Percentiles rank a stretch among this genome's conserved stretches.
Evolutionary conservation across 2,797 vertebrate species (phyloP).

Genomic region (Chromobotia macracanthus): DNA sequence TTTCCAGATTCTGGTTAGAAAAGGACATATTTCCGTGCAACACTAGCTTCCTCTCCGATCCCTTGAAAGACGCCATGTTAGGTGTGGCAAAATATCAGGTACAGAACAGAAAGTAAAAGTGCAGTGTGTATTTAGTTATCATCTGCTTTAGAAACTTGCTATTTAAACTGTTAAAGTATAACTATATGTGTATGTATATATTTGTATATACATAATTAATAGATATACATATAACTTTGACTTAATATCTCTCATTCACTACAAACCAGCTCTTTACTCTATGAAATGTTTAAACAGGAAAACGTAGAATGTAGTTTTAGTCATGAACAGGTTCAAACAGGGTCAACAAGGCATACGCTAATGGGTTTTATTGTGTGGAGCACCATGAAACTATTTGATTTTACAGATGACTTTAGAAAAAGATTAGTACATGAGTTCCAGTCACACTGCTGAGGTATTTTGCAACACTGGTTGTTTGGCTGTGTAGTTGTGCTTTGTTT

Average conservation of each 20-base stretch:
- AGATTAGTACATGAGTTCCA: neutral
- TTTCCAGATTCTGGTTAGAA: neutral
- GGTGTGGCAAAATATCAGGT: conserved; percentile 34
- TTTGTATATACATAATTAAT: no score
- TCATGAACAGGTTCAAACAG: neutral
- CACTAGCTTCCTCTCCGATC: neutral
- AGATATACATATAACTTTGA: no score
- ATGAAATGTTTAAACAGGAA: neutral
- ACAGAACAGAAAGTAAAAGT: conserved; percentile 41
- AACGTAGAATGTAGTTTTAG: neutral
- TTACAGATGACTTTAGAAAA: neutral
- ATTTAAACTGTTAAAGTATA: no score
- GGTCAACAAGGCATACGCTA: neutral
- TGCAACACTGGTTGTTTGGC: conserved; percentile 14
- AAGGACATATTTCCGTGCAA: conserved; percentile 20
- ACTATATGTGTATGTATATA: no score
- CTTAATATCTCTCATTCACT: neutral
- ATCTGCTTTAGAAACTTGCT: no score
- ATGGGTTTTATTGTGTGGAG: neutral
- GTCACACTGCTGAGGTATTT: neutral
- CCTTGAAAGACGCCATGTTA: conserved; percentile 50
- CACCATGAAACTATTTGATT: neutral
- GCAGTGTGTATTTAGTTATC: neutral
- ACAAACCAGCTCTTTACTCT: neutral
- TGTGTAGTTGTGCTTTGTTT: conserved; percentile 29